Evolutionary conservation across 1,140 invertebrate genomes (phyloP), one percentile per base, ranked within the genome.

Genomic region (Littorina saxatilis): DNA sequence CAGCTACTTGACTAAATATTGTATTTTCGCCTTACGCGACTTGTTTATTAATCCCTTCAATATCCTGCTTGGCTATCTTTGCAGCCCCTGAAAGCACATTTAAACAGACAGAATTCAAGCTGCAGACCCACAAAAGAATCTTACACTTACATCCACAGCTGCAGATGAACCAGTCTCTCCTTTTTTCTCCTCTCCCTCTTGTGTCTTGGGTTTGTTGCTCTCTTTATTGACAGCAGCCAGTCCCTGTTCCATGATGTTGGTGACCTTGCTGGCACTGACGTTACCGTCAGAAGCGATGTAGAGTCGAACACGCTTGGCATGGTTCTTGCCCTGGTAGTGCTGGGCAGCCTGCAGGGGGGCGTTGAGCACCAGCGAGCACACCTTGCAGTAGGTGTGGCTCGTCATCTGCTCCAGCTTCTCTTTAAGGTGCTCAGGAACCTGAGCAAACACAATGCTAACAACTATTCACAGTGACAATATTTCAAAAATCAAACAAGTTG

Each of bases 281-380:
- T 76, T 76, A 13, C 74, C 74, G 35, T 76, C 58, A 13, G 66
- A 47, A 23, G 55, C 27, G 61, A 82, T 47, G 40, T 77, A 82
- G 11, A 77, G 58, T 9, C 80, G 74, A 20, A 86, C 50, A 43
- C 86, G 84, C 80, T 87, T 86, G 66, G 77, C 73, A 61, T 94
- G 94, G 87, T 94, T 94, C 87, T 94, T 94, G 17, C 94, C 94
- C 79, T 93, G 91, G 87, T 94, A 94, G 90, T 94, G 94, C 87
- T 94, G 94, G 47, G 92, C 91, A 23, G 94, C 94, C 85, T 94
- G 94, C 72, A 92, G 93, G 83, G 92, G 91, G 40, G 94, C 94
- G 27, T 94, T 94, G 84, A 94, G 94, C 89, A 93, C 93, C 11
- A 94, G 92, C 84, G 94, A 94, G 87, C 94, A 94, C 40, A 93